Percentiles rank a stretch among this genome's conserved stretches.
Conservation (phyloP, 2,113 vertebrate genomes). For the Semnornis frantzii region DNA sequence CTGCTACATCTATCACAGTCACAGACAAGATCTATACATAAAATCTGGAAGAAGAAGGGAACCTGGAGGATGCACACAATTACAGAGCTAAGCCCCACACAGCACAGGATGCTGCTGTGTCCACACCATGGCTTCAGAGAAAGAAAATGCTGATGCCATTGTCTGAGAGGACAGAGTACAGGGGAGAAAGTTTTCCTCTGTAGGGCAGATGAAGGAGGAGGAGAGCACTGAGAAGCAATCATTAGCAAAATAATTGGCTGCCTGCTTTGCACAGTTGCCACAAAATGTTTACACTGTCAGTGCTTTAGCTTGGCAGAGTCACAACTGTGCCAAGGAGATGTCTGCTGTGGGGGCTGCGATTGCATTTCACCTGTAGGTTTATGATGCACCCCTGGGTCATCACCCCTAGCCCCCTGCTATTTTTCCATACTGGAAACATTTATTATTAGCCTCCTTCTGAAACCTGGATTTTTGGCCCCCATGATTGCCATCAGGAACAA, state of each 20-base stretch:
- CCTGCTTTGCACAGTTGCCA: slow-evolving; percentile 48
- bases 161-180: background rate
- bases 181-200: slow-evolving; percentile 1
- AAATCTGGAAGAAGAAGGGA: background rate
- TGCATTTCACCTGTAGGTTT: background rate
- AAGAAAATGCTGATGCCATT: background rate
- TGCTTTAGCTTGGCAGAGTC: slow-evolving; percentile 12
- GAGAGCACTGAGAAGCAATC: background rate
- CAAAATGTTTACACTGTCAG: slow-evolving; percentile 7
- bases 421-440: background rate
- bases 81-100: background rate
- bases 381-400: background rate
- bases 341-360: background rate
- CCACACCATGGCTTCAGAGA: background rate
- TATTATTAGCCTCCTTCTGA: background rate
- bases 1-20: background rate
- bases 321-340: slow-evolving; percentile 23
- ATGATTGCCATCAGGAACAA: background rate
- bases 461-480: background rate
- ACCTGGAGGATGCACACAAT: background rate
- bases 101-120: background rate
- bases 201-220: slow-evolving; percentile 36
- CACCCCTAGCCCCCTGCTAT: background rate
- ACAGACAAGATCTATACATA: background rate
- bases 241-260: slow-evolving; percentile 40